Base-by-base conservation (phyloP, 1,140 invertebrate species). In the Drosophila ironensis region DNA sequence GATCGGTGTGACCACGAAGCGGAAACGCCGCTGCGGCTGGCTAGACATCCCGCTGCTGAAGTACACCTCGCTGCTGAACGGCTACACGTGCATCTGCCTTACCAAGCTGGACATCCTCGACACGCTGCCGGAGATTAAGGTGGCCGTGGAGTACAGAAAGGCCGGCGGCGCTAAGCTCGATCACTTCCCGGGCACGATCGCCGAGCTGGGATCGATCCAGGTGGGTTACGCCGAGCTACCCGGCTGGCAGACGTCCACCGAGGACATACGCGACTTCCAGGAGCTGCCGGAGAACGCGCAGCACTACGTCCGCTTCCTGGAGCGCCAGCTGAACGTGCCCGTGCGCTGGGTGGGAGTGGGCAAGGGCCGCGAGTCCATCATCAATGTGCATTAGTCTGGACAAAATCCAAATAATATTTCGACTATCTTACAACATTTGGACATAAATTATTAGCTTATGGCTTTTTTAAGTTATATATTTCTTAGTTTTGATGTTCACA, bases 91-190 rank as follows among this genome's bases (percentile, higher is more conserved):
- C 88, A 90, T 95, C 82, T 98, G 97, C 84, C 82, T 99, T 27
- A 99, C 98, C 0, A 99, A 99, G 91, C 90, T 99, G 47, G 99
- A 99, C 89, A 98, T 99, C 70, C 91, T 99, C 59, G 98, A 99
- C 91, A 94, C 93, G 1, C 93, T 99, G 76, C 91, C 95, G 19
- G 96, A 98, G 90, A 94, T 99, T 24, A 97, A 98, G 91, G 93
- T 99, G 42, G 97, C 94, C 45, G 91, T 93, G n/a, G 78, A 52
- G 45, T 99, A 99, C 89, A 94, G 93, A 80, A 90, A 96, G 17
- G 93, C 96, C 20, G 94, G 98, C 90, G 97, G 97, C 16, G 93
- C 97, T 76, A 92, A 92, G 59, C 93, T 97, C 33, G 91, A 94
- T 72, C 94, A 96, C 88, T 97, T 96, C 90, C 96, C 96, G 1